Evolutionary conservation across 2,113 vertebrate genomes (phyloP).

Genomic region (Anhinga anhinga): DNA sequence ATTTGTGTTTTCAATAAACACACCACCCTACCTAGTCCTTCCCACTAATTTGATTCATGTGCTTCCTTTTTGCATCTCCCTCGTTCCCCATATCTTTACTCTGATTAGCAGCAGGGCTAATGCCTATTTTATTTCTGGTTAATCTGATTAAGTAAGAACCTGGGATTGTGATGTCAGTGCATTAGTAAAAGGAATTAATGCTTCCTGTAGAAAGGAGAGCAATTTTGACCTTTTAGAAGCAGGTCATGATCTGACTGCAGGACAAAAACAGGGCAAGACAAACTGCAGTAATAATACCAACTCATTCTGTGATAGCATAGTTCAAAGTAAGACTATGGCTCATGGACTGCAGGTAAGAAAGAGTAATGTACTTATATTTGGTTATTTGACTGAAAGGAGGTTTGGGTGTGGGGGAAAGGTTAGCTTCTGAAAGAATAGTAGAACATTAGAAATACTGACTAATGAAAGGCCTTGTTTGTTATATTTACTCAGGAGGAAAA

Average conservation of each 20-base stretch:
- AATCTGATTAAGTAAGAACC: slow-evolving; percentile 29
- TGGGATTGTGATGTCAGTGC: slow-evolving; percentile 34
- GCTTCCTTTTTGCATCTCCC: background rate
- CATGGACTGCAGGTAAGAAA: slow-evolving; percentile 29
- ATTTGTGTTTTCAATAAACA: background rate
- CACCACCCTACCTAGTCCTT: background rate
- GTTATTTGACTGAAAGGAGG: background rate
- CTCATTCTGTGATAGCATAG: background rate
- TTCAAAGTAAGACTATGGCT: slow-evolving; percentile 6
- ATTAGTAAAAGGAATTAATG: background rate
- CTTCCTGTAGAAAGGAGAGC: background rate
- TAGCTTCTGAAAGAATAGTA: background rate
- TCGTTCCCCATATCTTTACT: background rate
- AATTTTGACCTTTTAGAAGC: background rate
- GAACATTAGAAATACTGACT: background rate
- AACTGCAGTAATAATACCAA: background rate
- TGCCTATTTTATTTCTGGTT: slow-evolving; percentile 26
- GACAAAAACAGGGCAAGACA: background rate
- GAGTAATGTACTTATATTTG: background rate
- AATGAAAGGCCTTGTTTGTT: background rate
- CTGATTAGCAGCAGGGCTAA: background rate
- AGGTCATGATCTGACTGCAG: background rate
- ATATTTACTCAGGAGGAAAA: background rate
- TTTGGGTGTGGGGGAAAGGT: background rate
- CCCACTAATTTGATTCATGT: background rate